A percentile compares a stretch with the other conserved stretches of the same genome.
phyloP scores from a whole-genome alignment of 2,888 invertebrate genomes.

The Bombyx huttoni region DNA sequence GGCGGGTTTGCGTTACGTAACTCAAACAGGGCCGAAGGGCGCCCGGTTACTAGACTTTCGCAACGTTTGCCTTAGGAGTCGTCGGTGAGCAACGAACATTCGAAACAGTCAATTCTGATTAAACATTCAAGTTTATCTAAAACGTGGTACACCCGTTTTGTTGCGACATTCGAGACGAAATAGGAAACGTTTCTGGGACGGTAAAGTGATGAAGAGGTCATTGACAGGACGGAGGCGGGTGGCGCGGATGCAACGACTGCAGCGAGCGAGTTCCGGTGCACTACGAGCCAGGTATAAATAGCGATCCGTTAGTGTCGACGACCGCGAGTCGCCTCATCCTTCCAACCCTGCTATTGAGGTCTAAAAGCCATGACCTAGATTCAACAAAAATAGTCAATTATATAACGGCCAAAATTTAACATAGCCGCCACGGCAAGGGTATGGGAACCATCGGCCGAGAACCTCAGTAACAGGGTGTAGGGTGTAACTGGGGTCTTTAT shows the following conservation, averaged over 20 bases:
- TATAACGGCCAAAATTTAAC: constrained; percentile 17
- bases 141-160: not conserved
- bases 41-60: constrained; percentile 49
- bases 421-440: constrained; percentile 3
- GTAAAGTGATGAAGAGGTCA: constrained; percentile 43
- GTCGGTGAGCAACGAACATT: constrained; percentile 19
- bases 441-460: constrained; percentile 12
- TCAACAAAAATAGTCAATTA: constrained; percentile 19
- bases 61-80: constrained; percentile 42
- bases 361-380: constrained; percentile 48
- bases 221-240: constrained; percentile 59
- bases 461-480: constrained; percentile 16
- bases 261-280: constrained; percentile 68
- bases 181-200: constrained; percentile 16
- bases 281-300: constrained; percentile 69
- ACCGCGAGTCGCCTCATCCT: constrained; percentile 48
- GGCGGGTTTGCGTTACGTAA: constrained; percentile 58
- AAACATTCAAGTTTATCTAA: not conserved
- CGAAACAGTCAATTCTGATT: constrained; percentile 7
- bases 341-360: constrained; percentile 33
- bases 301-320: constrained; percentile 71
- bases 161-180: constrained; percentile 6
- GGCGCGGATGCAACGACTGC: constrained; percentile 66
- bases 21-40: constrained; percentile 60
- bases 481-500: constrained; percentile 14